Base-by-base conservation (phyloP, 2,797 vertebrate genomes). In the Rhinoraja longicauda region DNA sequence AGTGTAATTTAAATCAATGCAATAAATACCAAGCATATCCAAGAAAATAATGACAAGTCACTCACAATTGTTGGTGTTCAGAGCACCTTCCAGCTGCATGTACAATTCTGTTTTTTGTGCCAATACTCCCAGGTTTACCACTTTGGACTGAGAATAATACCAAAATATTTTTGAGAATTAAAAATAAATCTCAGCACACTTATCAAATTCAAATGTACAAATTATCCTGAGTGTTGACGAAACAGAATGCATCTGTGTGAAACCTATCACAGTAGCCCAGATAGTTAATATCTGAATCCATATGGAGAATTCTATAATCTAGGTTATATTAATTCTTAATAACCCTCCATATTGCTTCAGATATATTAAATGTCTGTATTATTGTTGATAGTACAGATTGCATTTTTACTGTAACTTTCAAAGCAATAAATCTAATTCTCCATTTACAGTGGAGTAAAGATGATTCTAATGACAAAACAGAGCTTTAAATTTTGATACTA, bases 101-200 rank as follows among this genome's bases (percentile, higher is more conserved):
- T 93, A 96, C 95, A 99, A 98, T 93, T 96, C 95, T 53, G 98
- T 98, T 95, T 97, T 98, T 95, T 98, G 98, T 88, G 96, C 95
- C 95, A 98, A 94, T 45, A 96, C 93, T 88, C 97, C 97, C 95
- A 98, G 96, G 75, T 95, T 96, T 94, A 98, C 94, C 39, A 99
- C 93, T 96, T 98, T 99, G 0, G 98, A 98, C 98, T 99, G 93
- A 92, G 26, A 95, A 86, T 24, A 94, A 75, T 94, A 93, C 94
- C 3, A 94, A 79, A 93, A 94, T 4, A 93, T 76, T 13, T n/a
- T 36, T 19, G 57, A 13, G 10, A 64, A 64, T 81, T 79, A 4
- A 62, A n/a, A 73, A 21, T 57, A 93, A 0, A 62, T 62, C 32
- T 17, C 13, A 53, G 29, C 13, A 92, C 17, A 0, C 1, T 10